Percentiles rank a stretch among this genome's conserved stretches.
Conservation (phyloP, 2,797 vertebrate species). For the Thamnophis elegans region DNA sequence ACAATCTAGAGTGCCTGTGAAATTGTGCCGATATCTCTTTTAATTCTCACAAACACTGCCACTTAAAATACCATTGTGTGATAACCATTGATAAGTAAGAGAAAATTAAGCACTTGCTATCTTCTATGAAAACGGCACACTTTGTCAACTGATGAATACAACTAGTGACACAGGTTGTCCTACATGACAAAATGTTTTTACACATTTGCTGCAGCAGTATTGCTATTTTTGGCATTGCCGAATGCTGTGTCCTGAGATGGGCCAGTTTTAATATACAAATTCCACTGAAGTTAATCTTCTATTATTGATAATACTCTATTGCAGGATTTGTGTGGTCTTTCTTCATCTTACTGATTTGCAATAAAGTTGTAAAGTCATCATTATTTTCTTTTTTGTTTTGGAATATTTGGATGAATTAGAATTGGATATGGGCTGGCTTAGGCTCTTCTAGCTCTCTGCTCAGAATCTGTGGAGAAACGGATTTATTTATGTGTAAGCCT, state of each 20-base stretch:
- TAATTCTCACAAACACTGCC: not conserved
- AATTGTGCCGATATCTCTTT: constrained; percentile 3
- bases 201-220: not conserved
- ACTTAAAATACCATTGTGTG: constrained; percentile 25
- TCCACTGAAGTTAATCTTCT: not conserved
- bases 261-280: not conserved
- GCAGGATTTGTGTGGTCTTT: not conserved
- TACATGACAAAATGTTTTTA: not conserved
- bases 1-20: constrained; percentile 1
- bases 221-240: not conserved
- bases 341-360: not conserved
- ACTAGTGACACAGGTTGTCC: not conserved
- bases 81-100: not conserved
- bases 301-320: not conserved
- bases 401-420: not conserved
- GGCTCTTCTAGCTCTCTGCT: not conserved
- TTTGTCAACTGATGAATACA: constrained; percentile 17
- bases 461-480: not conserved
- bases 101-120: constrained; percentile 7
- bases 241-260: not conserved
- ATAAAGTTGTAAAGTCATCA: not conserved
- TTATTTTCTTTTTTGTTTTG: not conserved
- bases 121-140: not conserved
- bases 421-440: not conserved
- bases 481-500: not conserved